These are phyloP conservation scores for Drosophila paulistorum DNA, from an alignment of 1,140 invertebrate genomes.

Conservation along the genomic window DNA sequence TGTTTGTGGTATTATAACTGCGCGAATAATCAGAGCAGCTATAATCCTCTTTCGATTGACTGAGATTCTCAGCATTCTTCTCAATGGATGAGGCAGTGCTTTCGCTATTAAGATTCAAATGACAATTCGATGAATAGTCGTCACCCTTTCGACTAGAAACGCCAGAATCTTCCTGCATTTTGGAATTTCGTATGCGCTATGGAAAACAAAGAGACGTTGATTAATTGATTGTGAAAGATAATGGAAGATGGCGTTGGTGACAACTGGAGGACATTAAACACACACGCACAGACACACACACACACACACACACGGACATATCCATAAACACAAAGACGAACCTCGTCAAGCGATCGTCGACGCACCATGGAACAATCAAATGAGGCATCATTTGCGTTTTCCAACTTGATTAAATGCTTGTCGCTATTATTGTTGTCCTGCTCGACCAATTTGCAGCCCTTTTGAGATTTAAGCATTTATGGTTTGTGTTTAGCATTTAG, in stretches of 20 bases:
- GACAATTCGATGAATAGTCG: constrained; percentile 64
- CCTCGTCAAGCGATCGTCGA: constrained; percentile 77
- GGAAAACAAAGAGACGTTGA: neutral
- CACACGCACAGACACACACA: constrained; percentile 25
- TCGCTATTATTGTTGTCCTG: constrained; percentile 60
- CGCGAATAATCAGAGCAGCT: constrained; percentile 79
- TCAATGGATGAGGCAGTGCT: constrained; percentile 79
- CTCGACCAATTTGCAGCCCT: constrained; percentile 76
- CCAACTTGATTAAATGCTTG: constrained; percentile 61
- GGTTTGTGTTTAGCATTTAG: constrained; percentile 20
- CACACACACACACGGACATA: constrained; percentile 8
- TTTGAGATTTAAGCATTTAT: constrained; percentile 37
- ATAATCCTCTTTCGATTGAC: constrained; percentile 74
- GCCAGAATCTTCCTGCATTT: constrained; percentile 76
- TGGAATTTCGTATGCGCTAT: constrained; percentile 67
- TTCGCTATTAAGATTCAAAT: constrained; percentile 69
- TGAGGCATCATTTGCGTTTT: constrained; percentile 63
- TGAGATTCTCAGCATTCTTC: constrained; percentile 70
- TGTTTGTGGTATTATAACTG: constrained; percentile 71
- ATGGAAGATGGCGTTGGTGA: neutral
- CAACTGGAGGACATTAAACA: neutral
- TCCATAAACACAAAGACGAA: constrained; percentile 63
- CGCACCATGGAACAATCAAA: constrained; percentile 82
- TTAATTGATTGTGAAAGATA: neutral
- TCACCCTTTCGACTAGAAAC: constrained; percentile 81